Conservation (phyloP, 37 sponge, comb jelly and placozoan genomes). For the Amphimedon queenslandica region DNA sequence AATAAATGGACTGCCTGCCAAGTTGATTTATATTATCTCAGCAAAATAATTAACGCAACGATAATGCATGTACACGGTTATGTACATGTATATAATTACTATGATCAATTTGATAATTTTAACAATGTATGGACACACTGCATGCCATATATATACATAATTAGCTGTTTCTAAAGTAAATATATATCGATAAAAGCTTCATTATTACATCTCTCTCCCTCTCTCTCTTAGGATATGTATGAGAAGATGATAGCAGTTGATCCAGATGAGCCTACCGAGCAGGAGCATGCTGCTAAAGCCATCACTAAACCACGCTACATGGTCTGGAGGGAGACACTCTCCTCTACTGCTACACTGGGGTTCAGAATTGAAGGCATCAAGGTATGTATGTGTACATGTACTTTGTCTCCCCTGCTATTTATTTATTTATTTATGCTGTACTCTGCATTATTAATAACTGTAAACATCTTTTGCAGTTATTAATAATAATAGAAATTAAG, state of each 20-base stretch:
- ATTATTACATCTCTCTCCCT: neutral
- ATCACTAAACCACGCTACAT: constrained; percentile 98
- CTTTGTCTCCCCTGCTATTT: no score
- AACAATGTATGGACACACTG: no score
- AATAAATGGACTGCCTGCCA: no score
- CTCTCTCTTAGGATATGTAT: constrained; percentile 86
- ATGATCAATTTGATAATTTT: no score
- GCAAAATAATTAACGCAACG: no score
- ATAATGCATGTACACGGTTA: no score
- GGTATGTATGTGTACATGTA: constrained; percentile 36
- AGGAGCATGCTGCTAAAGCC: constrained; percentile 78
- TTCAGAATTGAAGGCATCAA: constrained; percentile 99
- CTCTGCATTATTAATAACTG: neutral
- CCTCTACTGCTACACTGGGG: constrained; percentile 84
- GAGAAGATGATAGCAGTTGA: constrained; percentile 95
- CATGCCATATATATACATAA: neutral
- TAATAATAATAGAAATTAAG: no score
- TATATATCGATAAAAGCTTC: neutral
- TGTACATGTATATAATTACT: no score
- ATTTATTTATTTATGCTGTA: neutral
- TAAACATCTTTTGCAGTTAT: neutral
- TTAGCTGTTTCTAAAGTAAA: neutral
- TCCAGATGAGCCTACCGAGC: constrained; percentile 83
- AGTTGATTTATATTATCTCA: no score
- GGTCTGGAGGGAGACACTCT: constrained; percentile 92